Percentiles rank a stretch among this genome's conserved stretches.
Conservation (phyloP, 2,797 vertebrate genomes). For the Pempheris klunzingeri region DNA sequence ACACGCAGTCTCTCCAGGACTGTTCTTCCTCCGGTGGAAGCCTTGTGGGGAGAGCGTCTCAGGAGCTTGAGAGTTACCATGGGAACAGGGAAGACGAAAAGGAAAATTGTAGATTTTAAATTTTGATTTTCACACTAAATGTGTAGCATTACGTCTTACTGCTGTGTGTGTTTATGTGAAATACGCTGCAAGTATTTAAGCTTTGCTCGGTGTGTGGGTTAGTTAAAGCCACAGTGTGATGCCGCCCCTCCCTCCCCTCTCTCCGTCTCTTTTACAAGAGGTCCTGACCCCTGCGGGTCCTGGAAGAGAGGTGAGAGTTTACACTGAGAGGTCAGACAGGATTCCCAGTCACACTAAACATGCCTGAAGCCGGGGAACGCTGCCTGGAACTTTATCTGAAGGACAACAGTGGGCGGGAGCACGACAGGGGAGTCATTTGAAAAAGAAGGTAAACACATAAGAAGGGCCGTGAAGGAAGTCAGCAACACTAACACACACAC, state of each 20-base stretch:
- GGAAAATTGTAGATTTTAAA: not conserved
- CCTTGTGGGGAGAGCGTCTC: too few relatives aligned
- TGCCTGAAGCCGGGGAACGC: constrained; percentile 66
- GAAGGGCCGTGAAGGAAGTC: constrained; percentile 19
- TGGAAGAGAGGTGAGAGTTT: constrained; percentile 72
- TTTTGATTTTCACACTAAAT: not conserved
- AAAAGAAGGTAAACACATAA: constrained; percentile 22
- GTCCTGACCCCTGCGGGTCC: constrained; percentile 57
- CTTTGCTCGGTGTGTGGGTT: not conserved
- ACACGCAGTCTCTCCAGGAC: not conserved
- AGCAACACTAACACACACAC: constrained; percentile 28
- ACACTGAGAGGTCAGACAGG: constrained; percentile 53
- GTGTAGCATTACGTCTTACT: too few relatives aligned
- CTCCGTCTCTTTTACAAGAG: constrained; percentile 53
- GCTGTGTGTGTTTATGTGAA: too few relatives aligned
- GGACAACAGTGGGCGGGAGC: constrained; percentile 28
- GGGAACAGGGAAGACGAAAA: not conserved
- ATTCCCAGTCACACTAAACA: constrained; percentile 64
- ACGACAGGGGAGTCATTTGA: constrained; percentile 12
- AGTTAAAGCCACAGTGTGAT: constrained; percentile 19
- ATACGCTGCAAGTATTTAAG: not conserved
- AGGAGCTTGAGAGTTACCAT: not conserved
- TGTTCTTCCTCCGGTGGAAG: not conserved
- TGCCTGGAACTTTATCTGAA: constrained; percentile 38
- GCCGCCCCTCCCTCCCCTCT: not conserved